A percentile compares a stretch with the other conserved stretches of the same genome.
phyloP scores from a whole-genome alignment of 2,888 invertebrate genomes.

The Chloromyia formosa region DNA sequence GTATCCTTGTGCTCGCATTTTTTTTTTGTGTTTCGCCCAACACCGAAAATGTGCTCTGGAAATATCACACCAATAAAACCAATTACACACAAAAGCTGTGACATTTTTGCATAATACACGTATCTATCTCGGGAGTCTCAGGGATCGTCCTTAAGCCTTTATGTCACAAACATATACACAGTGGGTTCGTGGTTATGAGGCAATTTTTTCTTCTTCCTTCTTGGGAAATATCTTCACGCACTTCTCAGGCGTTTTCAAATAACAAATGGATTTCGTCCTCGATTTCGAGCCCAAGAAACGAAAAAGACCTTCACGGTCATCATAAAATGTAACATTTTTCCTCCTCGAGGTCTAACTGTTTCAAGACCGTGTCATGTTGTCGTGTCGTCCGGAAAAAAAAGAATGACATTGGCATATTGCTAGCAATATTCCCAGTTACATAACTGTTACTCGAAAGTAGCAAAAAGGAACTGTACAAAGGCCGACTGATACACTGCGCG shows the following conservation, averaged over 20 bases:
- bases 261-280: not conserved
- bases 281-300: not conserved
- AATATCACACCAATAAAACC: conserved; percentile 42
- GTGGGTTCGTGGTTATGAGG: conserved; percentile 14
- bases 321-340: conserved; percentile 39
- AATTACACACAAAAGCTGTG: conserved; percentile 43
- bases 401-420: conserved; percentile 28
- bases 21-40: not conserved
- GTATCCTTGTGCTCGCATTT: no score
- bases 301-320: conserved; percentile 30
- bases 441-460: conserved; percentile 15
- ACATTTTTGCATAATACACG: conserved; percentile 39
- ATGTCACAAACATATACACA: not conserved
- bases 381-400: not conserved
- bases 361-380: not conserved
- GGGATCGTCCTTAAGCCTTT: conserved; percentile 38
- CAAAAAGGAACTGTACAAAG: conserved; percentile 17
- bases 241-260: conserved; percentile 12
- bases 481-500: not conserved
- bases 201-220: conserved; percentile 16
- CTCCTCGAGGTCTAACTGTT: conserved; percentile 35
- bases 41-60: conserved; percentile 10
- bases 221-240: not conserved
- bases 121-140: conserved; percentile 9
- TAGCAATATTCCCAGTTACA: conserved; percentile 5